Conservation (phyloP, 2,888 invertebrate species). For the Phaedon cochleariae region DNA sequence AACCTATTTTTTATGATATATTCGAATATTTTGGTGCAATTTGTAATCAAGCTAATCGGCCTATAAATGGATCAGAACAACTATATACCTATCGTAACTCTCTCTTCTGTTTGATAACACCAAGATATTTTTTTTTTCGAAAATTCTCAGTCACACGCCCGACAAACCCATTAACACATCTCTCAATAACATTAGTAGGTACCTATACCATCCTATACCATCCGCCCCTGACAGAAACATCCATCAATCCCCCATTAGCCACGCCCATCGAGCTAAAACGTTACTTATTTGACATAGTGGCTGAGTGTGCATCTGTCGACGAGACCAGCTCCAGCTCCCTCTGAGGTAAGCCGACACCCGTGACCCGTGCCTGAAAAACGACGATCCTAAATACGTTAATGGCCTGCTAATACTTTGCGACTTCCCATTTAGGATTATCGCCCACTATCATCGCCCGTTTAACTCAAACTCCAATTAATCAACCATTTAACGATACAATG, state of each 20-base stretch:
- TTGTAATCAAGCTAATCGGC: too few species aligned
- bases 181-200: too few species aligned
- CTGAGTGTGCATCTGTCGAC: conserved; percentile 15
- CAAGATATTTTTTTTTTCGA: too few species aligned
- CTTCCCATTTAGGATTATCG: conserved; percentile 15
- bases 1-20: too few species aligned
- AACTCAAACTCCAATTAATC: conserved; percentile 4
- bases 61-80: too few species aligned
- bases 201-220: too few species aligned
- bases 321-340: conserved; percentile 6
- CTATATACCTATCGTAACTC: too few species aligned
- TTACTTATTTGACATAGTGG: conserved; percentile 11
- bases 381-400: conserved; percentile 15
- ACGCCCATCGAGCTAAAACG: conserved; percentile 9
- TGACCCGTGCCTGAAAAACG: conserved; percentile 17
- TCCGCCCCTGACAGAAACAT: background rate
- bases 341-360: conserved; percentile 10
- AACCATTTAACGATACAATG: conserved; percentile 4
- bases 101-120: too few species aligned
- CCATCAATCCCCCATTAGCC: background rate
- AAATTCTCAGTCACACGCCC: background rate
- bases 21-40: too few species aligned
- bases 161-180: background rate
- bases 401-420: conserved; percentile 14
- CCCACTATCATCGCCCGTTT: background rate